Evolutionary conservation across 92 coral and sea anemone genomes (phyloP), one percentile per base, ranked within the genome.

Genomic region (Pocillopora meandrina): DNA sequence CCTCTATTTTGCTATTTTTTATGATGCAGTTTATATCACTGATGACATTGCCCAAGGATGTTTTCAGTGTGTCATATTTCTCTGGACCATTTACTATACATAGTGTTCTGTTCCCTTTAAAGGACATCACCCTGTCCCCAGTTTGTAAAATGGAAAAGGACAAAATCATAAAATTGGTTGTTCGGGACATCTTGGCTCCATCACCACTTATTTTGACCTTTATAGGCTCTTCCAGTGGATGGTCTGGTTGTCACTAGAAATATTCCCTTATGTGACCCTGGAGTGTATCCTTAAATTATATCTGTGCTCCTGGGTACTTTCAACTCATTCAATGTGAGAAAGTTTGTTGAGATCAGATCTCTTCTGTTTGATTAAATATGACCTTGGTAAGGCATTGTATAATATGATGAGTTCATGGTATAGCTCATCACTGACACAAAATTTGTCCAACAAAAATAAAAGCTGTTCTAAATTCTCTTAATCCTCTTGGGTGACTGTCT

Each of bases 331-430:
- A 65, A 91, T 85, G 35, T 91, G 92, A 60, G 65, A 88, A 1
- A 80, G 76, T 84, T 82, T 79, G 49, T 92, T 89, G 12, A 92
- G 61, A 0, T 89, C 82, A 59, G 52, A 0, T 73, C 87, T 81
- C 60, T 61, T 78, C 76, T 92, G 95, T 65, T 92, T 92, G 47
- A 92, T 85, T 58, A 92, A 57, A 71, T 92, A 92, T 16, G 95
- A 92, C 60, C 84, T 82, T 2, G 95, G 95, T 3, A 85, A 16
- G 10, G 67, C 92, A 73, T 85, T 66, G 1, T 42, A 82, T 5
- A 79, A 1, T 12, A 89, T 26, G 9, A 88, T 67, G 10, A 92
- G 59, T 36, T 89, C 92, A 82, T 89, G 92, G 67, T 89, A 92
- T 4, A 92, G 13, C 56, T 89, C 92, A 83, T 88, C 95, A 42